Evolutionary conservation across 2,888 invertebrate genomes (phyloP).

Genomic region (Mythimna lalbum): DNA sequence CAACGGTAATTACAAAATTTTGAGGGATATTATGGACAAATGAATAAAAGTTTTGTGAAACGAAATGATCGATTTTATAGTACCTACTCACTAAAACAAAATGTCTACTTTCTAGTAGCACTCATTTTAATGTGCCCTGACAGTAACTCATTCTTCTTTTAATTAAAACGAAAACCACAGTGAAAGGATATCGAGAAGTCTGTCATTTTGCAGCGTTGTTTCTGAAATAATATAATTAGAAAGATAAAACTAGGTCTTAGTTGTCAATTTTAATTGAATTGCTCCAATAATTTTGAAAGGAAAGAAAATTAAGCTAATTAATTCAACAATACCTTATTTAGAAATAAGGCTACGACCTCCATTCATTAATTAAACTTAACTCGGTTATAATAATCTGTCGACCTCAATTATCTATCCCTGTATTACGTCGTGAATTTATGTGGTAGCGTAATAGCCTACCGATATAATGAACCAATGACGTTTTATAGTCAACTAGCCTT

Average conservation of each 20-base stretch:
- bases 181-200: background rate
- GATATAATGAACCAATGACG: slow-evolving; percentile 41
- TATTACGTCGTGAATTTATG: slow-evolving; percentile 9
- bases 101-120: background rate
- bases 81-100: background rate
- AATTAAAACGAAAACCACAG: background rate
- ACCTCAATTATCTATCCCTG: slow-evolving; percentile 18
- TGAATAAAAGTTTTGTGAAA: slow-evolving; percentile 1
- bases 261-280: background rate
- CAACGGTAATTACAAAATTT: no score
- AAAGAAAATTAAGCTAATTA: slow-evolving; percentile 17
- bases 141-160: background rate
- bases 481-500: slow-evolving; percentile 21
- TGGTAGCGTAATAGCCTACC: background rate
- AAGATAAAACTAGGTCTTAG: background rate
- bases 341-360: background rate
- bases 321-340: slow-evolving; percentile 12
- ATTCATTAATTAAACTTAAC: slow-evolving; percentile 8
- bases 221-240: background rate
- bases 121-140: background rate
- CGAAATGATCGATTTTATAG: background rate
- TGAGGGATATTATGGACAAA: no score
- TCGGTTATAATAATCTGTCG: slow-evolving; percentile 17
- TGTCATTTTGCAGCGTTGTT: background rate
- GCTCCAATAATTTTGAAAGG: background rate